Conservation (phyloP, 1,140 invertebrate species). For the Zaprionus kolodkinae region DNA sequence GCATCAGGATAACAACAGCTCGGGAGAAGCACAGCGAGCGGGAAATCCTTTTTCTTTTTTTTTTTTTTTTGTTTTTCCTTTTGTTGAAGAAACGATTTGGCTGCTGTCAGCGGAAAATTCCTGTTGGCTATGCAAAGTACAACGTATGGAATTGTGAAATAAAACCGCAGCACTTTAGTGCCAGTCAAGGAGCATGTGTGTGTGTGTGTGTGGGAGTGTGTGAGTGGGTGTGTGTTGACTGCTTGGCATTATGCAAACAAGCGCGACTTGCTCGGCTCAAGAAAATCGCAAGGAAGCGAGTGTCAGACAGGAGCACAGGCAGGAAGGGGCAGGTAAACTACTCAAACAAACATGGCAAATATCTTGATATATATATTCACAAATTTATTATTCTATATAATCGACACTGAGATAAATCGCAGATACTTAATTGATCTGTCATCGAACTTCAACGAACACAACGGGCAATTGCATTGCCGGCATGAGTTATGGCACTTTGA, state of each 20-base stretch:
- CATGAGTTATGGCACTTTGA: constrained; percentile 38
- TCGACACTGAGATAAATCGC: background rate
- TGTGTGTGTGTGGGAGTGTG: constrained; percentile 11
- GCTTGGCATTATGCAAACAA: constrained; percentile 75
- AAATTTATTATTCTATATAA: background rate
- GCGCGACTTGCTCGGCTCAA: constrained; percentile 28
- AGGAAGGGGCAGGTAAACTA: background rate
- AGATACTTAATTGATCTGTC: constrained; percentile 1
- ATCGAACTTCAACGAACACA: constrained; percentile 20
- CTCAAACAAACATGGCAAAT: background rate
- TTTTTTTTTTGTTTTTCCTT: background rate
- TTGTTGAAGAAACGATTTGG: constrained; percentile 49
- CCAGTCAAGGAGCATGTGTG: background rate
- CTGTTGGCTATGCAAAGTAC: constrained; percentile 44
- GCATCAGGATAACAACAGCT: constrained; percentile 31
- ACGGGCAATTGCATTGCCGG: constrained; percentile 14
- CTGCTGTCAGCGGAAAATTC: constrained; percentile 73
- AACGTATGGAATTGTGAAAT: constrained; percentile 75
- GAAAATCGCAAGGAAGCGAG: background rate
- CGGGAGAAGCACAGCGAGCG: constrained; percentile 11
- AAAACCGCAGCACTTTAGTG: constrained; percentile 69
- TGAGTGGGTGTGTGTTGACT: constrained; percentile 49
- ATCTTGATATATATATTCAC: no score
- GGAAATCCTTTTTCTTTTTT: constrained; percentile 56
- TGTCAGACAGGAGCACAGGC: no score